phyloP scores from a whole-genome alignment of 2,888 invertebrate genomes.

The Drosophila paranaensis region DNA sequence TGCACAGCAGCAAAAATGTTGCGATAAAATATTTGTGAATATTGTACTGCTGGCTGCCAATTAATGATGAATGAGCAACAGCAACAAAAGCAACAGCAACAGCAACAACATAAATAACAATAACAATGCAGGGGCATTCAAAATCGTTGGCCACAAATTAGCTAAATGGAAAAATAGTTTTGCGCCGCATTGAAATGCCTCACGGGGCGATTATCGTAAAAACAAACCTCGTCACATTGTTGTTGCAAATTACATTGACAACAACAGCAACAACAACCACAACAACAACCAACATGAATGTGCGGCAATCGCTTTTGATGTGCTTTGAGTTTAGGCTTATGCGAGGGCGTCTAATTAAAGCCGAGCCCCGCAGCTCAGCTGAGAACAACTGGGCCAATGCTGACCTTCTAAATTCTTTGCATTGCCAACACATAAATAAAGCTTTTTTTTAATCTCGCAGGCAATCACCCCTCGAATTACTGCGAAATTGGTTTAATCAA shows the following conservation, averaged over 20 bases:
- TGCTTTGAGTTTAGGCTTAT: constrained; percentile 41
- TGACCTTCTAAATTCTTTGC: constrained; percentile 44
- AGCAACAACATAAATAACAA: constrained; percentile 25
- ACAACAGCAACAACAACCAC: constrained; percentile 25
- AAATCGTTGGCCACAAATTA: constrained; percentile 66
- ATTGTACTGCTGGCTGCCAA: constrained; percentile 57
- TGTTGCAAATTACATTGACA: constrained; percentile 65
- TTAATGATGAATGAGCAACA: constrained; percentile 66
- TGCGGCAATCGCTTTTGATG: constrained; percentile 60
- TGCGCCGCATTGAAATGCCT: constrained; percentile 74
- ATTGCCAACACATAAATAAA: constrained; percentile 34
- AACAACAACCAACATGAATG: constrained; percentile 7
- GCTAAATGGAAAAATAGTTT: constrained; percentile 79
- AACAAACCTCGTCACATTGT: constrained; percentile 73
- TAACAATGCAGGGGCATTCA: constrained; percentile 54
- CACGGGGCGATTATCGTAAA: constrained; percentile 68
- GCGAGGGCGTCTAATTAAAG: constrained; percentile 65
- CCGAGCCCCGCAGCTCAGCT: constrained; percentile 19
- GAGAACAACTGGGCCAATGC: constrained; percentile 61
- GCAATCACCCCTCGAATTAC: constrained; percentile 25
- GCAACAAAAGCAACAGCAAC: constrained; percentile 32
- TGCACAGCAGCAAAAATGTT: constrained; percentile 34
- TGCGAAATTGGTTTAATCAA: constrained; percentile 34
- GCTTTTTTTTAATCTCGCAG: constrained; percentile 27
- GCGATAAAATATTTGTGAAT: constrained; percentile 46